A percentile compares a stretch with the other conserved stretches of the same genome.
phyloP scores from a whole-genome alignment of 2,888 invertebrate species.

The Schrankia costaestrigalis region DNA sequence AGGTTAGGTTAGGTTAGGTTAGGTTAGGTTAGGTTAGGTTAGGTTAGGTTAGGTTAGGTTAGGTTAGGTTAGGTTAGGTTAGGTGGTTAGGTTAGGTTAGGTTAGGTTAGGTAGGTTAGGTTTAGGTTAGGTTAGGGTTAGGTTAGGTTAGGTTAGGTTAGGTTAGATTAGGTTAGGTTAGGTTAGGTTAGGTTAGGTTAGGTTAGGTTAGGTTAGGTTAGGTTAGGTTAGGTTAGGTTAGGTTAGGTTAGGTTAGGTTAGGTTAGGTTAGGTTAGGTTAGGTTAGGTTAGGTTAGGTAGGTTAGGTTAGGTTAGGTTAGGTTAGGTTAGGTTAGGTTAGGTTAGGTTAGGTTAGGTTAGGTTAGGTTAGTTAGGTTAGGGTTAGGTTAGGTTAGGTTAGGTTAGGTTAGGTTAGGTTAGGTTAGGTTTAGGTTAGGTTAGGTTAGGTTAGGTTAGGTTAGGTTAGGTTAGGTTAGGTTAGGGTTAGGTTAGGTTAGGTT shows the following conservation, averaged over 20 bases:
- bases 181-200: conserved; percentile 12
- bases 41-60: conserved; percentile 21
- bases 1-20: conserved; percentile 23
- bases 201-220: conserved; percentile 13
- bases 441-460: conserved; percentile 19
- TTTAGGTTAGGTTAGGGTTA: conserved; percentile 17
- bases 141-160: conserved; percentile 18
- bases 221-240: conserved; percentile 13
- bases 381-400: conserved; percentile 21
- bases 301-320: conserved; percentile 21
- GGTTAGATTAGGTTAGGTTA: conserved; percentile 19
- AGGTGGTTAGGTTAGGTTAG: conserved; percentile 19
- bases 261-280: conserved; percentile 13
- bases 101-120: conserved; percentile 16
- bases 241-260: conserved; percentile 16
- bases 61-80: conserved; percentile 20
- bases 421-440: conserved; percentile 19
- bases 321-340: conserved; percentile 21
- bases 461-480: conserved; percentile 21
- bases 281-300: conserved; percentile 18
- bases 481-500: conserved; percentile 15
- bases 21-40: conserved; percentile 19
- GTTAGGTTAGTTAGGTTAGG: conserved; percentile 20
- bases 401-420: conserved; percentile 21
- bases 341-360: conserved; percentile 20